phyloP scores from a whole-genome alignment of 1,140 invertebrate species.

The Lucilia sericata region DNA sequence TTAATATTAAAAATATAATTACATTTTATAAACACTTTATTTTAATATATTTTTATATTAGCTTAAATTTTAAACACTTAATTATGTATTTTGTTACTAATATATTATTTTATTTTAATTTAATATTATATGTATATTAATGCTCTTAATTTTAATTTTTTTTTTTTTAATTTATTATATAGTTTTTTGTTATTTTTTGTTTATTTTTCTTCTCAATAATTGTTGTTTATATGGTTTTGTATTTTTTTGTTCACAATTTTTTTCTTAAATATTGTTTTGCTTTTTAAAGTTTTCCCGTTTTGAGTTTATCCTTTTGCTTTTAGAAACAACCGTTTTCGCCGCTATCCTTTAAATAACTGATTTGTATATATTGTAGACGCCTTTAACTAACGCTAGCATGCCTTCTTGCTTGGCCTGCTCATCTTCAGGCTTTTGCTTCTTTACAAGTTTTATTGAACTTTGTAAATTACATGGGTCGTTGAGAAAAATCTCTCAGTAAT shows the following conservation, averaged over 20 bases:
- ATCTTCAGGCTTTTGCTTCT: neutral
- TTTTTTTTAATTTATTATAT: neutral
- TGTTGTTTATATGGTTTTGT: neutral
- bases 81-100: neutral
- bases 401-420: neutral
- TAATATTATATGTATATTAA: neutral
- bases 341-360: constrained; percentile 17
- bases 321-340: constrained; percentile 11
- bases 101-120: neutral
- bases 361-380: neutral
- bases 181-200: neutral
- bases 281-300: neutral
- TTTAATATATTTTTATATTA: neutral
- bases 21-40: too few relatives aligned
- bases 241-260: neutral
- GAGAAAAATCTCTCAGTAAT: neutral
- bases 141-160: neutral
- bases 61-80: neutral
- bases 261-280: neutral
- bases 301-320: neutral
- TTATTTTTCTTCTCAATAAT: neutral
- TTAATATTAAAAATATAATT: too few relatives aligned
- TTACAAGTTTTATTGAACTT: constrained; percentile 19
- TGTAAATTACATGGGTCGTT: neutral
- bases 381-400: neutral